These are phyloP conservation scores for Polylopha cassiicola DNA, from an alignment of 2,888 invertebrate species.

Conservation along the genomic window DNA sequence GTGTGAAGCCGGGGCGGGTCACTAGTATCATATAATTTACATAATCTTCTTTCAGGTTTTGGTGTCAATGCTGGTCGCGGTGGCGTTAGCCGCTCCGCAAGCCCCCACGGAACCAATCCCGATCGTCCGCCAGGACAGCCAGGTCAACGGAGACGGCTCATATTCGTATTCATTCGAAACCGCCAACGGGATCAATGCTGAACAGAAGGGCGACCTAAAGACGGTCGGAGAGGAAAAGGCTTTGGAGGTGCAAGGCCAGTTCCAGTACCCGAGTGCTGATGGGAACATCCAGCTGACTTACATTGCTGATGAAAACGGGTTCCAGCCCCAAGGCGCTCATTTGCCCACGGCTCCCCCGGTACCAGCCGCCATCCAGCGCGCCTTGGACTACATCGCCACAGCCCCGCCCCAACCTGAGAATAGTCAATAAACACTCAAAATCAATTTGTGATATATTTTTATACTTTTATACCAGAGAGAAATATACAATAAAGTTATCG, in stretches of 20 bases:
- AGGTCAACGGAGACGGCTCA: constrained; percentile 79
- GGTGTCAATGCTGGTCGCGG: constrained; percentile 52
- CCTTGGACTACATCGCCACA: constrained; percentile 81
- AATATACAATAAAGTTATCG: constrained; percentile 25
- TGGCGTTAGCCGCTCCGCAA: constrained; percentile 59
- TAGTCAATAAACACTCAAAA: constrained; percentile 40
- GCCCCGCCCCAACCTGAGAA: constrained; percentile 68
- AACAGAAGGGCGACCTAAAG: constrained; percentile 78
- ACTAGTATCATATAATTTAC: too few relatives aligned
- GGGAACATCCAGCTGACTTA: constrained; percentile 80
- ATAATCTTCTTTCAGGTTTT: constrained; percentile 48
- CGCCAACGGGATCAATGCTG: constrained; percentile 80
- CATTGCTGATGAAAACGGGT: constrained; percentile 84
- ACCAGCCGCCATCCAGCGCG: constrained; percentile 81
- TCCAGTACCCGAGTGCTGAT: constrained; percentile 81
- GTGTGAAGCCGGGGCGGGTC: too few relatives aligned
- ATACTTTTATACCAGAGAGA: constrained; percentile 41
- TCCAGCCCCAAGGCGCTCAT: constrained; percentile 79
- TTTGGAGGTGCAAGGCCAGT: constrained; percentile 80
- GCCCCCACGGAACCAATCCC: constrained; percentile 60
- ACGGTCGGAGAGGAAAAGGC: constrained; percentile 75
- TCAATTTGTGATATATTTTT: constrained; percentile 38
- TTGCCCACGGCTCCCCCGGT: constrained; percentile 83
- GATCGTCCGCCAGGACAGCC: constrained; percentile 77
- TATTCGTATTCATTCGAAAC: constrained; percentile 80